Evolutionary conservation across 2,113 vertebrate species (phyloP), one percentile per base, ranked within the genome.

Genomic region (Zosterops japonicus): DNA sequence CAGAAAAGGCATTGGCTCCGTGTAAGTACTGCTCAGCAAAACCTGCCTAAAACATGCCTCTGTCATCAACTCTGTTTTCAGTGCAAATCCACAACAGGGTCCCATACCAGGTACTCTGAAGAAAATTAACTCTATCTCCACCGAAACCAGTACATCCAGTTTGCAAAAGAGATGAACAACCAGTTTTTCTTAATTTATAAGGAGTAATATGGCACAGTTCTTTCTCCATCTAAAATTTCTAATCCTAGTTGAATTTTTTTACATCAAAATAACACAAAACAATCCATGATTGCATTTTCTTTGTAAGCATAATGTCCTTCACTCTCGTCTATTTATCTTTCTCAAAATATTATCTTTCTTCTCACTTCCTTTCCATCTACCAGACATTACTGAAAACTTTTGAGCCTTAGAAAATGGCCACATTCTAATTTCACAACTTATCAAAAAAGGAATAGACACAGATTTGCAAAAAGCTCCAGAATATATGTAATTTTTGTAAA

Each of bases 171-270:
- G 14, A 13, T 25, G 29, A n/a, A 25, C 6, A 63, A 61, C 1
- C 3, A 52, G 6, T 22, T 91, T 74, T 29, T 74, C 44, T 61
- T 47, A 57, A 65, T 59, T 87, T 14, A n/a, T 49, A 28, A 8
- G 11, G 5, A 4, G 5, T 47, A 50, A 42, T 24, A 60, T 0
- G 12, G 4, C 17, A 56, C 2, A 0, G 25, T 41, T 44, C 24
- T 89, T 49, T 49, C 61, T 75, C 60, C 27, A 80, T 29, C 36
- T 71, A 68, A 46, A 68, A 56, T 64, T 85, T 76, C 14, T 83
- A 64, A 76, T 64, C 14, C 14, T 79, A 72, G 35, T n/a, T 6
- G 36, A 87, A 68, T 2, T n/a, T 56, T n/a, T 11, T 53, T 8
- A 7, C 27, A 79, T 13, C 17, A 79, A 18, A 9, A 21, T 63